A percentile compares a stretch with the other conserved stretches of the same genome.
Conservation (phyloP, 2,113 vertebrate species). For the Eonycteris spelaea region DNA sequence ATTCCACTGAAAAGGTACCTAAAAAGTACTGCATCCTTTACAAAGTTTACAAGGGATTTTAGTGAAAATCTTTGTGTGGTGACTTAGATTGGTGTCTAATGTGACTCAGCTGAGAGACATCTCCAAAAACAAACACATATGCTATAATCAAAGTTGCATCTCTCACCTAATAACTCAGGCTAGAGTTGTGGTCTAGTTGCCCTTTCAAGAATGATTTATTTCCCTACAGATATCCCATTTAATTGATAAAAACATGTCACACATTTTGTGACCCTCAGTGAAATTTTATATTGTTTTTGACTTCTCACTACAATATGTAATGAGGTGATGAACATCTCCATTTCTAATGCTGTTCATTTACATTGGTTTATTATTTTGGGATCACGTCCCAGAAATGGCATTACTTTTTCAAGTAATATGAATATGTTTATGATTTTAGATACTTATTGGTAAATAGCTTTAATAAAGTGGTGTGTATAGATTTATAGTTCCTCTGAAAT, state of each 20-base stretch:
- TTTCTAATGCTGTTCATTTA: constrained; percentile 13
- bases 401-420: constrained; percentile 60
- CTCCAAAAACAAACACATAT: neutral
- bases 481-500: constrained; percentile 45
- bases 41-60: neutral
- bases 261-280: neutral
- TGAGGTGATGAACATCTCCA: constrained; percentile 40
- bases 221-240: neutral
- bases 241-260: constrained; percentile 19
- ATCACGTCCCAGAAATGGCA: constrained; percentile 65
- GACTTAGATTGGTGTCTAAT: neutral
- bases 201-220: neutral
- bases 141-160: neutral
- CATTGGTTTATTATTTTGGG: constrained; percentile 61
- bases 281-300: constrained; percentile 47
- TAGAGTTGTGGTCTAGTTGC: neutral
- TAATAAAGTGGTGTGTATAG: constrained; percentile 31
- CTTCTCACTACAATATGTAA: constrained; percentile 7
- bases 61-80: neutral
- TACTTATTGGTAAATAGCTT: constrained; percentile 40
- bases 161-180: neutral
- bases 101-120: neutral
- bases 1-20: neutral
- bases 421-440: constrained; percentile 55
- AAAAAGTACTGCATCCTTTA: no score